Percentiles rank a stretch among this genome's conserved stretches.
These are phyloP conservation scores for Brachylomia viminalis DNA, from an alignment of 2,888 invertebrate genomes.

Conservation along the genomic window DNA sequence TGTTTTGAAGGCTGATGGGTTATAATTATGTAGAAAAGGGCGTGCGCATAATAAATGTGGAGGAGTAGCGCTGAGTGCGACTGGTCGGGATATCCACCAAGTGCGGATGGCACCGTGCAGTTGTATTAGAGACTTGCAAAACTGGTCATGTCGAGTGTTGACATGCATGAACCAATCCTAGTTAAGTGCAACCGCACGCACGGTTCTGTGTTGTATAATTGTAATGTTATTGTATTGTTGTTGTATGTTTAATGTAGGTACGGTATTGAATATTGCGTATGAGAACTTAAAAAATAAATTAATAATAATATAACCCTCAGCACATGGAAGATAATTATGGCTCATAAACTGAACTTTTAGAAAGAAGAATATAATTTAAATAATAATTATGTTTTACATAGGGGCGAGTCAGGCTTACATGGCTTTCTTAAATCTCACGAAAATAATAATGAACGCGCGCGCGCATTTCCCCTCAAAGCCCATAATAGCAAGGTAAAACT, in stretches of 20 bases:
- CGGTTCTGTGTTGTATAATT: background rate
- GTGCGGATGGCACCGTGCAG: background rate
- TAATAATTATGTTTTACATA: background rate
- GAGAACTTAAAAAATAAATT: background rate
- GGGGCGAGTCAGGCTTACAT: no score
- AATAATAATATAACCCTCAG: background rate
- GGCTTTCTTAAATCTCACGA: background rate
- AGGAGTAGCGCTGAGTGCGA: background rate
- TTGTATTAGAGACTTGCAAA: background rate
- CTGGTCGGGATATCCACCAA: background rate
- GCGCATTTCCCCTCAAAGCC: slow-evolving; percentile 1
- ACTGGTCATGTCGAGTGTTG: background rate
- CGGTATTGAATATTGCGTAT: background rate
- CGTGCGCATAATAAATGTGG: background rate
- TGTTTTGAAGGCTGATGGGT: background rate
- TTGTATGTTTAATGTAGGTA: background rate
- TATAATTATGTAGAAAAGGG: no score
- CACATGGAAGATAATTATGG: background rate
- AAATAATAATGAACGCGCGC: background rate
- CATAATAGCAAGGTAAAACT: background rate
- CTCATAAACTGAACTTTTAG: background rate
- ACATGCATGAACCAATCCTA: background rate
- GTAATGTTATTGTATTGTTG: background rate
- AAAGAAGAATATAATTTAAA: background rate
- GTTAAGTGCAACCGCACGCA: background rate